These are phyloP conservation scores for Crotalus horridus DNA, from an alignment of 2,113 vertebrate species.

Conservation along the genomic window DNA sequence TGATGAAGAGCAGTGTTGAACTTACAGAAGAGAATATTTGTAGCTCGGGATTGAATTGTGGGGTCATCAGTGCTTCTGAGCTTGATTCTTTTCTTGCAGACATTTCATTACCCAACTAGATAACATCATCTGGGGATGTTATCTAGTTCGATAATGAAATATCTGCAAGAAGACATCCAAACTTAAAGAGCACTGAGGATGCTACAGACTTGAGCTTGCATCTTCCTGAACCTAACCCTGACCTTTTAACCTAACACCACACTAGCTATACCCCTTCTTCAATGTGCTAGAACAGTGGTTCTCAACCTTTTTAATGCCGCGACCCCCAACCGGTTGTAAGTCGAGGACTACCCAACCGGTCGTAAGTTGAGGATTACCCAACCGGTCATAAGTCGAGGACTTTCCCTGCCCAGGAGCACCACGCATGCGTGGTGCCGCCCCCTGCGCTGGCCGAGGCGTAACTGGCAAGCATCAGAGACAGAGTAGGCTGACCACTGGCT, in stretches of 20 bases:
- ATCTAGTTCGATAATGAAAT: background rate
- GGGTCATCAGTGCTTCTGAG: background rate
- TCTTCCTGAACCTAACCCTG: background rate
- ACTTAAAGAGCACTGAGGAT: background rate
- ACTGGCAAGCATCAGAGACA: no score
- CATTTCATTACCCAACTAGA: no score
- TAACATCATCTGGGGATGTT: background rate
- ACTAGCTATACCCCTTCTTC: background rate
- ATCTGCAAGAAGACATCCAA: background rate
- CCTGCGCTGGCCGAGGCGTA: no score
- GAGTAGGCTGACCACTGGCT: no score
- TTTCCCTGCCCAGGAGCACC: no score
- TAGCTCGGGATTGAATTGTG: background rate
- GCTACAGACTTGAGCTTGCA: background rate
- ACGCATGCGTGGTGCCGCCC: no score
- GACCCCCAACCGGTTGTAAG: no score
- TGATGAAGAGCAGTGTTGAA: background rate
- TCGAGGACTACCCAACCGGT: no score
- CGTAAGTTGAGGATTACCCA: no score
- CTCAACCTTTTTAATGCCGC: no score
- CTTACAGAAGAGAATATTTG: background rate
- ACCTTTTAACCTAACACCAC: background rate
- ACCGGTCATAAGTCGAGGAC: no score
- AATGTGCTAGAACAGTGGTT: background rate
- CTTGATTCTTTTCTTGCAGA: background rate